A percentile compares a stretch with the other conserved stretches of the same genome.
Conservation (phyloP, 2,888 invertebrate genomes). For the Dryadula phaetusa region DNA sequence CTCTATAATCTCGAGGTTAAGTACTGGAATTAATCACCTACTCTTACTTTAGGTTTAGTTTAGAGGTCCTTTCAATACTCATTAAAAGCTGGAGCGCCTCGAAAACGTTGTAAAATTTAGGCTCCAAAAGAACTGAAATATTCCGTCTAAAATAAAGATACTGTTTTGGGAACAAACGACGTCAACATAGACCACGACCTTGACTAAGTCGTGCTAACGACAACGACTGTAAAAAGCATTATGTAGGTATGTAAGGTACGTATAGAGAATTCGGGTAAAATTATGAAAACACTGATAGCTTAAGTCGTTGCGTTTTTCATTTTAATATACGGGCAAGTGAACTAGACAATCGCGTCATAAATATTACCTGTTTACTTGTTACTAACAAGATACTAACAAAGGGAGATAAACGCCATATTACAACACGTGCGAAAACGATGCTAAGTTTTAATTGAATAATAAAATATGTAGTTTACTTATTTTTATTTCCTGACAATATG, state of each 20-base stretch:
- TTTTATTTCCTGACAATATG: slow-evolving; percentile 19
- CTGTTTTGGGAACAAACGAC: too few relatives aligned
- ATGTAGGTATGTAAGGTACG: neutral
- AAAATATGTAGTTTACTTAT: slow-evolving; percentile 27
- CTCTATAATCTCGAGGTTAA: too few relatives aligned
- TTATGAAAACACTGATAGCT: neutral
- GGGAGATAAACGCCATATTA: slow-evolving; percentile 37
- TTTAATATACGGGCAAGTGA: slow-evolving; percentile 26
- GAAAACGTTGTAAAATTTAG: too few relatives aligned
- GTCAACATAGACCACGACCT: too few relatives aligned
- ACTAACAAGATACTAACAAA: slow-evolving; percentile 39
- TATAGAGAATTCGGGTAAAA: neutral
- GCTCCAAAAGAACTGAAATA: too few relatives aligned
- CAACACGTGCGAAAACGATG: slow-evolving; percentile 26
- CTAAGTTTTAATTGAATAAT: slow-evolving; percentile 23
- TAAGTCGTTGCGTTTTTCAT: slow-evolving; percentile 1
- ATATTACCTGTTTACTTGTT: slow-evolving; percentile 37
- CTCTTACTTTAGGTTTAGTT: too few relatives aligned
- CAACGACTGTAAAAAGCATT: neutral
- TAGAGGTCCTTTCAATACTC: too few relatives aligned
- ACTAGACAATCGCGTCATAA: slow-evolving; percentile 37
- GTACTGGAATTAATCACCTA: too few relatives aligned
- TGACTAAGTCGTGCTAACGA: neutral
- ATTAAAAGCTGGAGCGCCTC: too few relatives aligned
- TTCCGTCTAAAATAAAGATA: too few relatives aligned